phyloP scores from a whole-genome alignment of 2,113 vertebrate species.

The Mustelus asterias region DNA sequence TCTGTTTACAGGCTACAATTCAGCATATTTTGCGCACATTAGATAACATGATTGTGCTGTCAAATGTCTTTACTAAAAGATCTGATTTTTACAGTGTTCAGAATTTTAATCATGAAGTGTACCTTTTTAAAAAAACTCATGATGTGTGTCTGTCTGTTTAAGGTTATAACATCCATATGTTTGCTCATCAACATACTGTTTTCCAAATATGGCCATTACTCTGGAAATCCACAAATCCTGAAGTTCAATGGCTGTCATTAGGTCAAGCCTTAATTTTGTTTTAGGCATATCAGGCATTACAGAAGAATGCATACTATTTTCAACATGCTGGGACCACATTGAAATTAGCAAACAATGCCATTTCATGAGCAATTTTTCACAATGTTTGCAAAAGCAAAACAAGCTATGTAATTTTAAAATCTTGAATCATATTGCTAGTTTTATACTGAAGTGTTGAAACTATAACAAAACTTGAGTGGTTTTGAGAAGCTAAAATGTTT shows the following conservation, averaged over 20 bases:
- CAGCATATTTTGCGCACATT: not conserved
- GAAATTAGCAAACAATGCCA: not conserved
- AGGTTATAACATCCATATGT: not conserved
- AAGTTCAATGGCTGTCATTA: not conserved
- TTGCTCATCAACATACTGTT: constrained; percentile 38
- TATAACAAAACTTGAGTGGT: not conserved
- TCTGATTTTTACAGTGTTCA: not conserved
- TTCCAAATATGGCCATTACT: constrained; percentile 44
- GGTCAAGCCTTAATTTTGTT: constrained; percentile 3
- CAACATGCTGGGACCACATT: not conserved
- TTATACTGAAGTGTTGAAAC: not conserved
- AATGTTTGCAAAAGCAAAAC: not conserved
- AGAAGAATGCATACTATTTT: not conserved
- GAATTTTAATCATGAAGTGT: not conserved
- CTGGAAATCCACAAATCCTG: constrained; percentile 42
- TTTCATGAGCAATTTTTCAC: not conserved
- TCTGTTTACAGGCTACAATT: not conserved
- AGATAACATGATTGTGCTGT: not conserved
- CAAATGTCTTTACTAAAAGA: not conserved
- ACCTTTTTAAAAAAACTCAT: not conserved
- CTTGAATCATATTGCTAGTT: not conserved
- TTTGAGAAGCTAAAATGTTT: not conserved
- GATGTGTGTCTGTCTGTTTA: not conserved
- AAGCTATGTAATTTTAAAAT: not conserved
- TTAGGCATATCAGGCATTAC: not conserved